phyloP scores from a whole-genome alignment of 2,888 invertebrate genomes.

The Crematogaster levior region DNA sequence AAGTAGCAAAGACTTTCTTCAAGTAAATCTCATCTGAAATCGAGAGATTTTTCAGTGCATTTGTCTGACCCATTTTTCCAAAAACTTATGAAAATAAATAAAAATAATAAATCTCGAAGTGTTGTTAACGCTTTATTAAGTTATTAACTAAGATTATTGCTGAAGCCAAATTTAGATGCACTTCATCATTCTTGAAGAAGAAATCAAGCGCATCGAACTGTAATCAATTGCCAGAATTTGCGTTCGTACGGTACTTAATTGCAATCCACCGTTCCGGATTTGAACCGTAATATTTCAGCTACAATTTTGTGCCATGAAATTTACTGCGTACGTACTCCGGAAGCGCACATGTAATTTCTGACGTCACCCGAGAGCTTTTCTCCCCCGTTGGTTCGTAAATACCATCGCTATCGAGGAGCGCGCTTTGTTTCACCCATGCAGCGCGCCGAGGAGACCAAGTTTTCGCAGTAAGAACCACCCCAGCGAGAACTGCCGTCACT shows the following conservation, averaged over 20 bases:
- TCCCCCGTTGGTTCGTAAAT: neutral
- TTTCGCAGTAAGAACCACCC: slow-evolving; percentile 46
- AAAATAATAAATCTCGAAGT: neutral
- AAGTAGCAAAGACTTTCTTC: slow-evolving; percentile 6
- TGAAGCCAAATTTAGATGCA: neutral
- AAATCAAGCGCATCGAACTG: neutral
- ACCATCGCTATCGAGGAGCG: neutral
- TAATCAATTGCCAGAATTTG: neutral
- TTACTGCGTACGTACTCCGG: neutral
- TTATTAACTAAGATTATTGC: slow-evolving; percentile 3
- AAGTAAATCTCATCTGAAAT: neutral
- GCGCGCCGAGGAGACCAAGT: slow-evolving; percentile 30
- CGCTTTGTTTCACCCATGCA: slow-evolving; percentile 37
- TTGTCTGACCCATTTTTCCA: neutral
- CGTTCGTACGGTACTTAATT: neutral
- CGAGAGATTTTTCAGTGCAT: slow-evolving; percentile 8
- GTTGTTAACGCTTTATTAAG: too few relatives aligned
- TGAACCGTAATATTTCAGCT: neutral
- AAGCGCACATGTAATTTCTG: slow-evolving; percentile 22
- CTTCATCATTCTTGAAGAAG: neutral
- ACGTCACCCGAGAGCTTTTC: slow-evolving; percentile 29
- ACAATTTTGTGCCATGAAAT: neutral
- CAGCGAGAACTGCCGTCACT: slow-evolving; percentile 37
- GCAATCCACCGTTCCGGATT: neutral
- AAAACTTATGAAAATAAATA: slow-evolving; percentile 10